These are phyloP conservation scores for Mycetomoellerius zeteki DNA, from an alignment of 1,140 invertebrate species.

Conservation along the genomic window DNA sequence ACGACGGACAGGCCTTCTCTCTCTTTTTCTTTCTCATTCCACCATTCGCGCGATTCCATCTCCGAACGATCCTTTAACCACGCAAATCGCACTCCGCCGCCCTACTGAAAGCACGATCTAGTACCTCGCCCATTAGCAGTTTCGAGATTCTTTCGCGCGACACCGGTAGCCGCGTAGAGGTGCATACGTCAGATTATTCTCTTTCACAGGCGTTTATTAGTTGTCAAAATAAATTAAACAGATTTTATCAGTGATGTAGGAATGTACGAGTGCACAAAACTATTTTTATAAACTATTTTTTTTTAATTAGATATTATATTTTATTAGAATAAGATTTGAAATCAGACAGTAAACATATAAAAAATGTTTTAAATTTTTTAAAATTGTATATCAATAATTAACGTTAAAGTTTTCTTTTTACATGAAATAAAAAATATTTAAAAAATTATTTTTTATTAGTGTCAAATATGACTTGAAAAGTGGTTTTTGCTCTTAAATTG, in stretches of 20 bases:
- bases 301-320: neutral
- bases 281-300: neutral
- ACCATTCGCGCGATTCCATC: constrained; percentile 35
- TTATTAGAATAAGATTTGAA: neutral
- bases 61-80: constrained; percentile 64
- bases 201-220: neutral
- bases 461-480: neutral
- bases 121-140: constrained; percentile 39
- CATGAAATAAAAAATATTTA: neutral
- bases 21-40: neutral
- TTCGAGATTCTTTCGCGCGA: constrained; percentile 27
- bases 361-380: neutral
- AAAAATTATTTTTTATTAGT: neutral
- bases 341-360: neutral
- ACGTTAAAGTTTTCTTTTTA: no score
- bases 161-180: neutral
- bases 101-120: constrained; percentile 34
- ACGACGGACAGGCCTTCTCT: constrained; percentile 17
- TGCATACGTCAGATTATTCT: neutral
- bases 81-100: constrained; percentile 46
- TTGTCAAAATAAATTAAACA: neutral
- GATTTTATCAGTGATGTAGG: neutral
- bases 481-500: neutral
- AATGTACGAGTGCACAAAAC: neutral
- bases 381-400: no score